Conservation (phyloP, 1,140 invertebrate species). For the Anthonomus grandis region DNA sequence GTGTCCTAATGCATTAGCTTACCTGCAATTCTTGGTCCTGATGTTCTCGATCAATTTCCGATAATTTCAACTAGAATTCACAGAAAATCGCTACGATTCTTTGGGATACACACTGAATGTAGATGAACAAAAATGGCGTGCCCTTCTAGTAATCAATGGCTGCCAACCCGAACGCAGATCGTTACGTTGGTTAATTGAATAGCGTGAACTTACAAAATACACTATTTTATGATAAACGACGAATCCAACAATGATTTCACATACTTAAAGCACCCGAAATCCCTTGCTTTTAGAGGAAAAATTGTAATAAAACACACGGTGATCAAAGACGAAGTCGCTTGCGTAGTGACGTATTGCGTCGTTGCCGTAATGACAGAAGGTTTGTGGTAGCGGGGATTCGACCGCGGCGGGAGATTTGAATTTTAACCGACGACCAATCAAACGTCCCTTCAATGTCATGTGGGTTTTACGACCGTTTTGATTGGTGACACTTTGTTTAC, state of each 20-base stretch:
- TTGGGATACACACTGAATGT: too few species aligned
- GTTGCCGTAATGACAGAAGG: slow-evolving; percentile 26
- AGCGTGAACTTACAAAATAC: too few species aligned
- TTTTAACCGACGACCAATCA: slow-evolving; percentile 27
- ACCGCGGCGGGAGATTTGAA: slow-evolving; percentile 35
- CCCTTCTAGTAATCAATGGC: too few species aligned
- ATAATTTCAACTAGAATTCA: too few species aligned
- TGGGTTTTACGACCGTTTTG: slow-evolving; percentile 1
- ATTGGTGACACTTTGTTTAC: slow-evolving; percentile 31
- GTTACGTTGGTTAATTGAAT: too few species aligned
- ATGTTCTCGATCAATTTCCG: too few species aligned
- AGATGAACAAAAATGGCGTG: neutral
- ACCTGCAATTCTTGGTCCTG: too few species aligned
- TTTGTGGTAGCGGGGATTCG: slow-evolving; percentile 1
- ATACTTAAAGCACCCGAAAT: neutral
- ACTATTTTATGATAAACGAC: neutral
- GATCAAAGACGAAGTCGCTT: too few species aligned
- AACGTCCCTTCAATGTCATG: slow-evolving; percentile 6
- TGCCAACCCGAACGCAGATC: too few species aligned
- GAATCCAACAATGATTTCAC: neutral
- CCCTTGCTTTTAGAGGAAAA: neutral
- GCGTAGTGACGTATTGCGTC: too few species aligned
- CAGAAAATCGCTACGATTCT: too few species aligned
- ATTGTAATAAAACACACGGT: neutral
- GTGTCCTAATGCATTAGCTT: too few species aligned